Conservation (phyloP, 2,888 invertebrate genomes). For the Anticlea derivata region DNA sequence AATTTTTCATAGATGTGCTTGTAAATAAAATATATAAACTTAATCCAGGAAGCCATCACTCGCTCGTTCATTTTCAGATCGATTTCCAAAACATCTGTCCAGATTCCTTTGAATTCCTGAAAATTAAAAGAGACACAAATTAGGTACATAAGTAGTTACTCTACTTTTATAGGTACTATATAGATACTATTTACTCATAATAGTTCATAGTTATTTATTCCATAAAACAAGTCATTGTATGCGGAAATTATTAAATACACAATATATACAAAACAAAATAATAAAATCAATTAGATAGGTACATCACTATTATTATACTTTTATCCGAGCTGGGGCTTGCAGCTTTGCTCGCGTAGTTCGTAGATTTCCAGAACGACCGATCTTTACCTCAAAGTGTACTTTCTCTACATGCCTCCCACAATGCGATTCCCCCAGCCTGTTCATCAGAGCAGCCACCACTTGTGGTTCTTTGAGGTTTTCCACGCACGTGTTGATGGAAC, state of each 20-base stretch:
- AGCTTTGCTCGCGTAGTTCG: too few species aligned
- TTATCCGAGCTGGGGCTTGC: too few species aligned
- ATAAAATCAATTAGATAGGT: too few species aligned
- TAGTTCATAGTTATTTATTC: too few species aligned
- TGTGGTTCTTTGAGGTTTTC: constrained; percentile 56
- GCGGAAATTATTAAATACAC: too few species aligned
- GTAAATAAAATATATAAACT: constrained; percentile 58
- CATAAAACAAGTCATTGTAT: too few species aligned
- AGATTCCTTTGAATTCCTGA: constrained; percentile 58
- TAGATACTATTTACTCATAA: too few species aligned
- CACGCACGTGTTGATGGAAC: constrained; percentile 53
- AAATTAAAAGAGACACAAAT: background rate
- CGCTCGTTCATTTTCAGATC: constrained; percentile 48
- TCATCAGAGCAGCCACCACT: constrained; percentile 58
- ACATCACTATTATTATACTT: too few species aligned
- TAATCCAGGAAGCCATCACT: constrained; percentile 53
- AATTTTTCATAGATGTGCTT: constrained; percentile 50
- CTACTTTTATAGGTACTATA: too few species aligned
- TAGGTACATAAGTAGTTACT: background rate
- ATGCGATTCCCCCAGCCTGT: constrained; percentile 63
- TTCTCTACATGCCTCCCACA: constrained; percentile 43
- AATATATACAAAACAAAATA: too few species aligned
- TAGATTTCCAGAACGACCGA: too few species aligned
- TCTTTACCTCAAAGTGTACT: constrained; percentile 60
- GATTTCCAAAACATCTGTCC: constrained; percentile 52